These are phyloP conservation scores for Dicycla oo DNA, from an alignment of 2,888 invertebrate species.

Conservation along the genomic window DNA sequence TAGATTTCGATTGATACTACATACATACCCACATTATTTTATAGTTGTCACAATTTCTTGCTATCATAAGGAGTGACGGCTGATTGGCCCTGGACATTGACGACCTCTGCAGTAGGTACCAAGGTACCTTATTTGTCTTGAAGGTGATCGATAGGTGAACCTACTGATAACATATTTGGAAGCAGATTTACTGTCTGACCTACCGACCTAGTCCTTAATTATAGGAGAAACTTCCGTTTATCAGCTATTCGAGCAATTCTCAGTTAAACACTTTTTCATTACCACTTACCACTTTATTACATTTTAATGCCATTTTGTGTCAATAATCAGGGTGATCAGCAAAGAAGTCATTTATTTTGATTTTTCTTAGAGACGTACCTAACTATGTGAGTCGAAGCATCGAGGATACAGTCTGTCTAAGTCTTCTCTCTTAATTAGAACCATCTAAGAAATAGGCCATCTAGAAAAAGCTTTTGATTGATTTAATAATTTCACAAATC, in stretches of 20 bases:
- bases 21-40: conserved; percentile 20
- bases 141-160: conserved; percentile 1
- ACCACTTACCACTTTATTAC: too few relatives aligned
- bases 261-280: neutral
- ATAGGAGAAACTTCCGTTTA: neutral
- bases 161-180: neutral
- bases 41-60: neutral
- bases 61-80: conserved; percentile 34
- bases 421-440: neutral
- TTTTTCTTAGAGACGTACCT: neutral
- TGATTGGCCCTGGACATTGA: conserved; percentile 19
- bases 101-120: conserved; percentile 2
- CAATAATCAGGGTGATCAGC: neutral
- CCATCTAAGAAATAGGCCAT: neutral
- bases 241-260: neutral
- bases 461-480: conserved; percentile 16
- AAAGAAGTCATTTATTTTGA: neutral
- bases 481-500: conserved; percentile 30
- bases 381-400: neutral
- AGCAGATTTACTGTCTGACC: conserved; percentile 6
- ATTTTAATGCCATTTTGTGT: neutral
- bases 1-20: conserved; percentile 8
- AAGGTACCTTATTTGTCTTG: conserved; percentile 11
- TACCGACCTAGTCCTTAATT: neutral
- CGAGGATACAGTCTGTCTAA: neutral